Evolutionary conservation across 37 sponge, comb jelly and placozoan species (phyloP), one percentile per base, ranked within the genome.

Genomic region (Theonella swinhoei): DNA sequence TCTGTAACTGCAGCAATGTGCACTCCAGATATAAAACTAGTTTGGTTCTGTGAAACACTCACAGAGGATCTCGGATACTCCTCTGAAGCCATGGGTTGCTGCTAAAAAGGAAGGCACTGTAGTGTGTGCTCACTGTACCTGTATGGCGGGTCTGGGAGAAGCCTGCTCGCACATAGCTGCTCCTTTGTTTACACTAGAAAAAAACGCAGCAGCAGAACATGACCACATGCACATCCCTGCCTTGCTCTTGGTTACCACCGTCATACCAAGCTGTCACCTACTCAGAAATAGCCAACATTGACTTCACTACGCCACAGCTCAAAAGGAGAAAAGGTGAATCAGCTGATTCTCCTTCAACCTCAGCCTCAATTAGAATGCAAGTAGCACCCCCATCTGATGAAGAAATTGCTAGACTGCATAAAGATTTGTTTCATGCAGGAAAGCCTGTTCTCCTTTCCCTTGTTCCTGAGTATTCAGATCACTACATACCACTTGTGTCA

Each of bases 371-470:
- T n/a, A n/a, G n/a, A 31, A 8, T 61, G 74, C 59, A 33, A 11
- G 43, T 29, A 9, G n/a, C n/a, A n/a, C 29, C 31, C 19, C 88
- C 88, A 36, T 69, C 77, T 38, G 79, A 58, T 22, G 65, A 75
- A 54, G 83, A 88, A 66, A 3, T 88, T 24, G 38, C 54, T 22
- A 43, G 22, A 20, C 28, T 82, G 17, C 82, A 39, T 59, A 41
- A 36, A 41, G 40, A 59, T 60, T 64, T 88, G 4, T 74, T 71
- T 22, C 11, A 64, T 40, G 19, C 64, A 24, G 64, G 73, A 29
- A 88, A 81, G 64, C n/a, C n/a, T n/a, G n/a, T n/a, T n/a, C 38
- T 88, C 0, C 34, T 88, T n/a, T 88, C 89, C 30, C 40, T 88
- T 60, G 73, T 70, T 5, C 83, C 89, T 40, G 73, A 67, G 9